Evolutionary conservation across 2,888 invertebrate species (phyloP).

Genomic region (Himalopsyche japonica): DNA sequence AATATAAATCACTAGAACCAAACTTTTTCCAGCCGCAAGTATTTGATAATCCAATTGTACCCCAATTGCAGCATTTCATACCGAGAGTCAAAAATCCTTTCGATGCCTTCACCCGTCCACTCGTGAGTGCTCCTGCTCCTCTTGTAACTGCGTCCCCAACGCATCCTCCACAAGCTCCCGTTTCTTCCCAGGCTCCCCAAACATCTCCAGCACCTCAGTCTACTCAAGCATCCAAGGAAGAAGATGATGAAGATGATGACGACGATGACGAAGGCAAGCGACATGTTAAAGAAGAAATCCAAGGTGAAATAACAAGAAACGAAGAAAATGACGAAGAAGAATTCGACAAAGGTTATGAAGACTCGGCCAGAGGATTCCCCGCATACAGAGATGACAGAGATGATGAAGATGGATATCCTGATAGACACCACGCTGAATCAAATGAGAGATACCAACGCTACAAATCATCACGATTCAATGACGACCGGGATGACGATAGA

Average conservation of each 20-base stretch:
- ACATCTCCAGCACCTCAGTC: neutral
- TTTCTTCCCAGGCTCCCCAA: neutral
- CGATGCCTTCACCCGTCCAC: slow-evolving; percentile 25
- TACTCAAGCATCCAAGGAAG: slow-evolving; percentile 10
- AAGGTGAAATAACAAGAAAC: slow-evolving; percentile 48
- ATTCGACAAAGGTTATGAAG: slow-evolving; percentile 55
- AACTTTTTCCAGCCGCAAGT: slow-evolving; percentile 54
- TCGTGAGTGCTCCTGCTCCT: neutral
- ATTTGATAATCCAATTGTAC: slow-evolving; percentile 55
- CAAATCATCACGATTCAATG: neutral
- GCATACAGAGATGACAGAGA: slow-evolving; percentile 47
- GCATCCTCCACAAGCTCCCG: neutral
- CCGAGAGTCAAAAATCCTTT: slow-evolving; percentile 48
- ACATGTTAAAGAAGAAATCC: slow-evolving; percentile 48
- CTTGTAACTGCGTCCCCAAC: neutral
- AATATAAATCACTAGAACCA: slow-evolving; percentile 48
- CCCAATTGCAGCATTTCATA: slow-evolving; percentile 57
- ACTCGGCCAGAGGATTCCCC: slow-evolving; percentile 55
- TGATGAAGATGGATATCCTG: slow-evolving; percentile 20
- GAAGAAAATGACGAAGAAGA: slow-evolving; percentile 55
- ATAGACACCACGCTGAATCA: slow-evolving; percentile 20
- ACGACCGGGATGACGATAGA: slow-evolving; percentile 21
- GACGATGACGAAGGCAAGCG: slow-evolving; percentile 47
- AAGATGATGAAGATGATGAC: slow-evolving; percentile 43
- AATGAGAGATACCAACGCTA: slow-evolving; percentile 15